These are phyloP conservation scores for Clivina fossor DNA, from an alignment of 2,888 invertebrate genomes.

Conservation along the genomic window DNA sequence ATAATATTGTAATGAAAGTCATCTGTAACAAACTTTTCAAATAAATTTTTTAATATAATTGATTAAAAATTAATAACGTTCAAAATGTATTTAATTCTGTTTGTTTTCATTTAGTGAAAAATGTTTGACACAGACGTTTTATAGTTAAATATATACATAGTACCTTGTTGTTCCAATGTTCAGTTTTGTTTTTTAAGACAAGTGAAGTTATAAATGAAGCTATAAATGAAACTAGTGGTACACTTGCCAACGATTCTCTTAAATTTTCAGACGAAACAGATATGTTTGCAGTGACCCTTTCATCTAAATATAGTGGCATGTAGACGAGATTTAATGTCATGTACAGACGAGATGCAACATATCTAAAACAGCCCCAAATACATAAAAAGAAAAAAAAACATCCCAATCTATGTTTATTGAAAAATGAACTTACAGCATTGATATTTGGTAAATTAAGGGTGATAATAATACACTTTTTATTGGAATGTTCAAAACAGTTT, in stretches of 20 bases:
- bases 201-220: slow-evolving; percentile 80
- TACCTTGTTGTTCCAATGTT: slow-evolving; percentile 71
- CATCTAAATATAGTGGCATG: slow-evolving; percentile 83
- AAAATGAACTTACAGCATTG: slow-evolving; percentile 49
- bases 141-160: too few species aligned
- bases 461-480: slow-evolving; percentile 47
- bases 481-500: slow-evolving; percentile 39
- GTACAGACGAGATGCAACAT: slow-evolving; percentile 85
- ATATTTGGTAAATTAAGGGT: slow-evolving; percentile 49
- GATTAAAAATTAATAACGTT: too few species aligned
- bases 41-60: too few species aligned
- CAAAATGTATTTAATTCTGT: too few species aligned
- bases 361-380: slow-evolving; percentile 57
- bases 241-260: slow-evolving; percentile 71
- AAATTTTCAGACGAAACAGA: slow-evolving; percentile 39
- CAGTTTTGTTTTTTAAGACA: slow-evolving; percentile 67
- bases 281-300: slow-evolving; percentile 53
- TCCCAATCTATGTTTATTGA: neutral
- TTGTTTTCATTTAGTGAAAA: too few species aligned
- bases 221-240: slow-evolving; percentile 73
- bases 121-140: too few species aligned
- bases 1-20: too few species aligned
- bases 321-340: slow-evolving; percentile 86
- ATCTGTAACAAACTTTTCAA: too few species aligned
- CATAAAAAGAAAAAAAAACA: neutral